Evolutionary conservation across 1,140 invertebrate species (phyloP).

Genomic region (Zaprionus nigranus): DNA sequence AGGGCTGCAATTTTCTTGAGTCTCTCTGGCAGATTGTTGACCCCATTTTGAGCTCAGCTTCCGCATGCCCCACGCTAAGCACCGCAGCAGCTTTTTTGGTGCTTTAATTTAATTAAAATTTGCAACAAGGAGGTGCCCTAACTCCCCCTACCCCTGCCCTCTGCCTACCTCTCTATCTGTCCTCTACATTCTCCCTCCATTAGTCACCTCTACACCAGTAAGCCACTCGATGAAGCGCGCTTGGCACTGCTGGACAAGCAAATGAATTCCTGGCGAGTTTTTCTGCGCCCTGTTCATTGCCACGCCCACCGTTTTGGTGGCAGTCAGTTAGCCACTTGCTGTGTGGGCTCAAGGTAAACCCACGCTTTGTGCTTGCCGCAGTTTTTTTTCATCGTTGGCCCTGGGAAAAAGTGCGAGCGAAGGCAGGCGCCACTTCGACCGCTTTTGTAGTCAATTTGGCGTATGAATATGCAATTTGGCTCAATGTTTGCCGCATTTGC

Average conservation of each 20-base stretch:
- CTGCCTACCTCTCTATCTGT: too few species aligned
- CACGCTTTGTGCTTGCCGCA: slow-evolving; percentile 33
- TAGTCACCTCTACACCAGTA: background rate
- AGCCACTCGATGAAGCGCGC: slow-evolving; percentile 7
- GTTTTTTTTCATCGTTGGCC: slow-evolving; percentile 49
- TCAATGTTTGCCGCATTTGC: slow-evolving; percentile 19
- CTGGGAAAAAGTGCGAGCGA: slow-evolving; percentile 17
- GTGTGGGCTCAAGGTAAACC: slow-evolving; percentile 52
- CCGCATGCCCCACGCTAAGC: slow-evolving; percentile 1
- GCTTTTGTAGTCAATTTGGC: slow-evolving; percentile 56
- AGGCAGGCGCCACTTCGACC: slow-evolving; percentile 45
- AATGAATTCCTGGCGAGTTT: slow-evolving; percentile 3
- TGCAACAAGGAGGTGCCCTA: slow-evolving; percentile 19
- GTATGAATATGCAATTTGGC: slow-evolving; percentile 71
- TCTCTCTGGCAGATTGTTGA: slow-evolving; percentile 54
- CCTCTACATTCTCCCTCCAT: background rate
- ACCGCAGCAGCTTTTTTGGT: slow-evolving; percentile 11
- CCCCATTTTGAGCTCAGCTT: slow-evolving; percentile 54
- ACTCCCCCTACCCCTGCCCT: background rate
- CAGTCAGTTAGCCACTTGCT: slow-evolving; percentile 39
- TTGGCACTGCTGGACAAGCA: slow-evolving; percentile 10
- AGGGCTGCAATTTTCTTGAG: slow-evolving; percentile 62
- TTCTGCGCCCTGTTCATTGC: background rate
- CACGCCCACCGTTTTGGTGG: background rate
- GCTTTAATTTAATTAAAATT: slow-evolving; percentile 72